Evolutionary conservation across 2,113 vertebrate species (phyloP).

Genomic region (Semnopithecus entellus): DNA sequence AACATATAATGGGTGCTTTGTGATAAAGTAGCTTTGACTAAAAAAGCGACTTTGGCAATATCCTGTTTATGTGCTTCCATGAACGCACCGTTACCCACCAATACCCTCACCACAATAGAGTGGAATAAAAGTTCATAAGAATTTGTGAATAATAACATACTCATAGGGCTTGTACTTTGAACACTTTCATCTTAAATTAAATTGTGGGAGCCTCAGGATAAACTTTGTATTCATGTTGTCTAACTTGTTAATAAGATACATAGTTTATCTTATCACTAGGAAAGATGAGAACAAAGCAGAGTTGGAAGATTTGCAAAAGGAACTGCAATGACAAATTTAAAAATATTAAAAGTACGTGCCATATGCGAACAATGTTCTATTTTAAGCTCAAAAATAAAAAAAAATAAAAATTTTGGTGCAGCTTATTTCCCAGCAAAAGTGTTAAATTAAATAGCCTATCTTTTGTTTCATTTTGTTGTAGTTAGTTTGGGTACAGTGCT

Average conservation of each 20-base stretch:
- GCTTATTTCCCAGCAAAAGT: background rate
- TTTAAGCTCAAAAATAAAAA: background rate
- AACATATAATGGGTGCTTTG: background rate
- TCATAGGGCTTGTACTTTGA: background rate
- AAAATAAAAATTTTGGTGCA: background rate
- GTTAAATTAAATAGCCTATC: background rate
- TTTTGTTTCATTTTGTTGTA: background rate
- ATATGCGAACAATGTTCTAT: background rate
- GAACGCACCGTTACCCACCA: background rate
- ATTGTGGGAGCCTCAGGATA: background rate
- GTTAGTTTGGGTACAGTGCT: background rate
- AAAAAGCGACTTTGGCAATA: conserved; percentile 22
- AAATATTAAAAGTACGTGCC: background rate
- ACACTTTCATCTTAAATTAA: conserved; percentile 2
- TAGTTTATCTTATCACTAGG: background rate
- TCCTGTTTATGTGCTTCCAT: background rate
- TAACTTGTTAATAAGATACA: background rate
- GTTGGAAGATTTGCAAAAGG: background rate
- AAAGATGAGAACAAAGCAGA: background rate
- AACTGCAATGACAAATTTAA: background rate
- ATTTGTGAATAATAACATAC: background rate
- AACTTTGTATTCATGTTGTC: background rate
- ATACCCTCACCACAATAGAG: background rate
- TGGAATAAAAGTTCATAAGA: background rate
- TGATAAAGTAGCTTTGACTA: background rate